Evolutionary conservation across 2,888 invertebrate species (phyloP).

Genomic region (Drosophila mercatorum): DNA sequence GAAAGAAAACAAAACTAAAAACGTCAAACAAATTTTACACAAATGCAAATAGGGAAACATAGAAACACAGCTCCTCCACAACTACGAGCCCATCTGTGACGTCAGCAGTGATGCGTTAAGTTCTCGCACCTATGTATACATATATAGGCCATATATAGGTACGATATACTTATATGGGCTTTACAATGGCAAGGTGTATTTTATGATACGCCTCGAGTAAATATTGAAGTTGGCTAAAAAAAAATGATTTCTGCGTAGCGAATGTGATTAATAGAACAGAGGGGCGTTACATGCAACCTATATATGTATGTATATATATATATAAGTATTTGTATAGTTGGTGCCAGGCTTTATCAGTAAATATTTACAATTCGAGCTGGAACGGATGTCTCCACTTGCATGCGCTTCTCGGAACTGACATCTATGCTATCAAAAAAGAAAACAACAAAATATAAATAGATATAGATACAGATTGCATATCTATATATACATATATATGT

Average conservation of each 20-base stretch:
- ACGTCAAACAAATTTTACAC: constrained; percentile 61
- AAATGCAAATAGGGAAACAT: constrained; percentile 55
- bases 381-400: constrained; percentile 53
- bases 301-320: background rate
- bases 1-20: constrained; percentile 38
- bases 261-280: constrained; percentile 25
- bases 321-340: background rate
- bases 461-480: background rate
- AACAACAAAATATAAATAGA: background rate
- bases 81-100: constrained; percentile 29
- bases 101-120: constrained; percentile 41
- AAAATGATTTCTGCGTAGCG: constrained; percentile 18
- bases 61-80: background rate
- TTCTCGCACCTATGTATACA: constrained; percentile 35
- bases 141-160: background rate
- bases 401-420: constrained; percentile 37
- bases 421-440: constrained; percentile 8
- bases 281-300: constrained; percentile 30
- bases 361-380: constrained; percentile 32
- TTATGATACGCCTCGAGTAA: constrained; percentile 26
- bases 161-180: background rate
- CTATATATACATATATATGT: background rate
- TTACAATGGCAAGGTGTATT: constrained; percentile 50
- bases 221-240: constrained; percentile 21
- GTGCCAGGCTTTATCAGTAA: constrained; percentile 37